A percentile compares a stretch with the other conserved stretches of the same genome.
Conservation (phyloP, 2,888 invertebrate genomes). For the Therioaphis trifolii region DNA sequence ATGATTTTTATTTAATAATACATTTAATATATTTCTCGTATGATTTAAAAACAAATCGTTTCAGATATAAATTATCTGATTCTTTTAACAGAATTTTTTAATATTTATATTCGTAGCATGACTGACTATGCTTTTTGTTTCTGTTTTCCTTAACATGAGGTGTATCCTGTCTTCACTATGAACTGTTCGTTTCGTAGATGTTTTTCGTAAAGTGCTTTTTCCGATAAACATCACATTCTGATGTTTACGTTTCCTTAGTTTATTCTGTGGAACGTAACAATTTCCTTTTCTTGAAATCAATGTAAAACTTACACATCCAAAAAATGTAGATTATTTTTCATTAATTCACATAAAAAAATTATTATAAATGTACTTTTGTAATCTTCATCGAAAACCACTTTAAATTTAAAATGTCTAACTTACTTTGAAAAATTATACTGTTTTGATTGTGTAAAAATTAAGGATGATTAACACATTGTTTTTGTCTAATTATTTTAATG, state of each 20-base stretch:
- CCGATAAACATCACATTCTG: conserved; percentile 24
- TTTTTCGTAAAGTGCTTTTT: conserved; percentile 47
- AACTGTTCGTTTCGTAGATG: not conserved
- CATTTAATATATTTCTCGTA: too few species aligned
- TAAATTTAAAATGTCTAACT: too few species aligned
- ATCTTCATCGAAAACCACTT: too few species aligned
- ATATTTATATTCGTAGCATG: not conserved
- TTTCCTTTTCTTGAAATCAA: conserved; percentile 18
- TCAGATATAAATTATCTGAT: not conserved
- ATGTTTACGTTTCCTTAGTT: conserved; percentile 38
- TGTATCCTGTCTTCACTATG: conserved; percentile 13
- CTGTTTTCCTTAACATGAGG: conserved; percentile 16
- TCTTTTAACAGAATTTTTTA: not conserved
- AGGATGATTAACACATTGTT: too few species aligned
- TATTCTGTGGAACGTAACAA: conserved; percentile 17
- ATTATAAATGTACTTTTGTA: too few species aligned
- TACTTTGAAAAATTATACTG: too few species aligned
- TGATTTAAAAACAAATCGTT: too few species aligned
- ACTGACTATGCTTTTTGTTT: conserved; percentile 20
- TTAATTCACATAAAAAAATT: too few species aligned
- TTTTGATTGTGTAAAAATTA: too few species aligned
- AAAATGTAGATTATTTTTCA: not conserved
- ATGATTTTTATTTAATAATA: too few species aligned
- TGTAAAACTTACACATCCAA: not conserved
- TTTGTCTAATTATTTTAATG: too few species aligned